phyloP scores from a whole-genome alignment of 2,797 vertebrate genomes.

The Centroberyx gerrardi region DNA sequence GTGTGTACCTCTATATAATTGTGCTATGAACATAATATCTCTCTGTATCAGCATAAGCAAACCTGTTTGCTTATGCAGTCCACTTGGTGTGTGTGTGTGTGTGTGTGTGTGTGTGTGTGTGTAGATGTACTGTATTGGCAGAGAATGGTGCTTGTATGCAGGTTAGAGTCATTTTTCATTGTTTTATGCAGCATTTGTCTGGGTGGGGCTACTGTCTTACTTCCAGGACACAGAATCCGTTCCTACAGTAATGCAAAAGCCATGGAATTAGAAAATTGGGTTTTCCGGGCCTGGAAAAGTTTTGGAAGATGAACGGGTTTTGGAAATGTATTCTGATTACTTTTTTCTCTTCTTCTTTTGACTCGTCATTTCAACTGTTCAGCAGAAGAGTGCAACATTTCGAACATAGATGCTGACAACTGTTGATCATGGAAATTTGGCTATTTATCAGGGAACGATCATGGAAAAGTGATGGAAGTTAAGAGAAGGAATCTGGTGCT shows the following conservation, averaged over 20 bases:
- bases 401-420: constrained; percentile 13
- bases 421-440: no score
- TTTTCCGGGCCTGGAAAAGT: constrained; percentile 9
- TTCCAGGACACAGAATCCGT: constrained; percentile 14
- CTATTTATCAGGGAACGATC: no score
- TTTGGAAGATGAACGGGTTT: neutral
- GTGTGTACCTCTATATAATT: neutral
- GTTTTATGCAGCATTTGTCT: neutral
- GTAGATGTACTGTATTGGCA: neutral
- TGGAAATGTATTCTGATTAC: neutral
- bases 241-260: neutral
- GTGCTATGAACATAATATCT: constrained; percentile 10
- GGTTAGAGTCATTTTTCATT: constrained; percentile 14
- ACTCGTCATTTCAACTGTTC: no score
- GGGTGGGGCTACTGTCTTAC: neutral
- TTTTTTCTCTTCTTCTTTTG: neutral
- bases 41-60: neutral
- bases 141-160: neutral
- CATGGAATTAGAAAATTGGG: neutral
- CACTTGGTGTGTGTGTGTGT: neutral
- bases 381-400: constrained; percentile 3
- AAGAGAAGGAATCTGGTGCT: no score
- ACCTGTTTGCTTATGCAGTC: neutral
- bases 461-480: no score
- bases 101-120: neutral